Evolutionary conservation across 2,113 vertebrate species (phyloP).

Genomic region (Bettongia penicillata): DNA sequence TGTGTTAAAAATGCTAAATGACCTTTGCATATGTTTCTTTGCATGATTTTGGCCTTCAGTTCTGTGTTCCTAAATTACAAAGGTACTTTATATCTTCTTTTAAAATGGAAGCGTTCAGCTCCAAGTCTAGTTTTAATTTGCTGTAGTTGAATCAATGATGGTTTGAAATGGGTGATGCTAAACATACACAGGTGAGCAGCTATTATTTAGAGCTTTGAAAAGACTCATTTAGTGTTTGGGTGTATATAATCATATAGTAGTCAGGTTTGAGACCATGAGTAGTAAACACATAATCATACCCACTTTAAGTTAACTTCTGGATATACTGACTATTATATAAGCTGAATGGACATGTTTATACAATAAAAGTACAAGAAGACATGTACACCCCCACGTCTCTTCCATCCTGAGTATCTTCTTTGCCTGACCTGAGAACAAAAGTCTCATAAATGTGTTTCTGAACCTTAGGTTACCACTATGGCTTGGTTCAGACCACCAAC

Average conservation of each 20-base stretch:
- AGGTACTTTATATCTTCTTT: slow-evolving; percentile 69
- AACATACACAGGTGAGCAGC: slow-evolving; percentile 67
- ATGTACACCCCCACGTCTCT: background rate
- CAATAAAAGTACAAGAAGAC: background rate
- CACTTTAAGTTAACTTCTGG: background rate
- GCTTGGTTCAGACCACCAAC: background rate
- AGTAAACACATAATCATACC: background rate
- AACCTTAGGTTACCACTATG: background rate
- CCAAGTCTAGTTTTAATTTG: slow-evolving; percentile 66
- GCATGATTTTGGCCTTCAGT: slow-evolving; percentile 54
- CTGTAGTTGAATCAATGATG: slow-evolving; percentile 65
- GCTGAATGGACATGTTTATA: background rate
- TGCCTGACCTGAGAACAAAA: background rate
- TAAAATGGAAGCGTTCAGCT: slow-evolving; percentile 66
- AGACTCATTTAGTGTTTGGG: slow-evolving; percentile 69
- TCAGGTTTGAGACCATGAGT: background rate
- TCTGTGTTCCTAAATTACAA: slow-evolving; percentile 32
- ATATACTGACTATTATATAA: background rate
- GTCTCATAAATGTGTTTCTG: background rate
- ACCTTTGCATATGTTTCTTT: slow-evolving; percentile 21
- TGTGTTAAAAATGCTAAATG: slow-evolving; percentile 42
- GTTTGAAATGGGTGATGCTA: slow-evolving; percentile 59
- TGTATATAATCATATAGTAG: slow-evolving; percentile 69
- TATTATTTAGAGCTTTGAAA: slow-evolving; percentile 74
- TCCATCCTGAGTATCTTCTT: background rate